Conservation (phyloP, 1,140 invertebrate genomes). For the Drosophila bocqueti region DNA sequence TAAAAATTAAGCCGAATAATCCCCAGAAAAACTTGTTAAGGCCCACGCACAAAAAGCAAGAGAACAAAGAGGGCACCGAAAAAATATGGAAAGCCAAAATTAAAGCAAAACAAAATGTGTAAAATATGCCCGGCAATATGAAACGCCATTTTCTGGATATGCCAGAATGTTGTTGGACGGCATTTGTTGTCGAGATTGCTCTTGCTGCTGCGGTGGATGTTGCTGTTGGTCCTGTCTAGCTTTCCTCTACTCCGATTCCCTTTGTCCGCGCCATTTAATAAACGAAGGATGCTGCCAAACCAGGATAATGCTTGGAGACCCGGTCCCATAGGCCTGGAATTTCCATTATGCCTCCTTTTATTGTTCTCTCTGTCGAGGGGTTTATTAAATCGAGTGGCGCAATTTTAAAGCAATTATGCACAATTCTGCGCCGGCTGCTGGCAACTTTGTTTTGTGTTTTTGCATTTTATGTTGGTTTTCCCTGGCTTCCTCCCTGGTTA, state of each 20-base stretch:
- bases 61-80: slow-evolving; percentile 1
- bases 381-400: slow-evolving; percentile 68
- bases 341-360: slow-evolving; percentile 30
- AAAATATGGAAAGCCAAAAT: slow-evolving; percentile 49
- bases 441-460: slow-evolving; percentile 43
- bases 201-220: slow-evolving; percentile 19
- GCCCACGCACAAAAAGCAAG: slow-evolving; percentile 44
- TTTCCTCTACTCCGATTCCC: slow-evolving; percentile 10
- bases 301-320: slow-evolving; percentile 24
- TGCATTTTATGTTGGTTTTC: slow-evolving; percentile 23
- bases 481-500: slow-evolving; percentile 20
- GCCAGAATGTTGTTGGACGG: slow-evolving; percentile 18
- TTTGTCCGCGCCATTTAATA: slow-evolving; percentile 31
- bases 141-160: slow-evolving; percentile 49
- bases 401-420: slow-evolving; percentile 70
- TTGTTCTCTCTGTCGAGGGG: slow-evolving; percentile 17
- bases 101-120: slow-evolving; percentile 53
- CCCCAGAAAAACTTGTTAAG: slow-evolving; percentile 45
- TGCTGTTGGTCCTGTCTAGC: slow-evolving; percentile 33
- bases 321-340: slow-evolving; percentile 9
- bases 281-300: slow-evolving; percentile 29
- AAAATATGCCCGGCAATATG: slow-evolving; percentile 50
- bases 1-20: slow-evolving; percentile 38
- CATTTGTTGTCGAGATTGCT: slow-evolving; percentile 14
- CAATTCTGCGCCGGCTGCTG: slow-evolving; percentile 9